Evolutionary conservation across 2,888 invertebrate species (phyloP), one percentile per base, ranked within the genome.

Genomic region (Tigriopus californicus): DNA sequence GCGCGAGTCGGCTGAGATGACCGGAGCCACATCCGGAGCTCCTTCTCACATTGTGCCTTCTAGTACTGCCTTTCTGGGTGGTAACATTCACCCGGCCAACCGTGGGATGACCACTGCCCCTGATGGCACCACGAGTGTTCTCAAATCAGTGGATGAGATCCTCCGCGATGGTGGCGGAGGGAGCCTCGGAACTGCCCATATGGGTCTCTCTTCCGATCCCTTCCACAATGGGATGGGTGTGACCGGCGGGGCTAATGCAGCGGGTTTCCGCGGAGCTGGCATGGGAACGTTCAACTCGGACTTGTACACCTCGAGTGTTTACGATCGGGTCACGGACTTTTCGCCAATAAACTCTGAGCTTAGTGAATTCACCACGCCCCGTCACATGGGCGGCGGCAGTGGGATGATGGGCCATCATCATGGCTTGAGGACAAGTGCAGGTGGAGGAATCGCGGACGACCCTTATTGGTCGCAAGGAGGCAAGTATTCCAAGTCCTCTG

Each of bases 131-230:
- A 67, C 66, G 60, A 66, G 65, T 57, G 71, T 73, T 47, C 69
- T 73, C 59, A 71, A 71, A 62, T 72, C 72, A 8, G 73, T 74
- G 47, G 73, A 73, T 62, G 70, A 71, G 62, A 65, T 67, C 53
- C 63, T 67, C 44, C 62, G 65, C 40, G 64, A 64, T 55, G 64
- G 63, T 18, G 33, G 59, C 61, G 33, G 58, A 56, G 13, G 62
- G 61, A 58, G 61, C 42, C 46, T 44, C 18, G 46, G 46, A 3
- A 44, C 15, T 11, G 5, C 15, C 49, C 18, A 49, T 42, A 47
- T 46, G 55, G 25, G 49, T 47, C 12, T 13, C 41, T 24, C 18
- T n/a, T 24, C 55, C n/a, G 41, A 25, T 20, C 44, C 44, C 46
- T 56, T 24, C 58, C n/a, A 15, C 5, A 18, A 10, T 22, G 25